These are phyloP conservation scores for Ictidomys tridecemlineatus DNA, from an alignment of 2,113 vertebrate species.

Conservation along the genomic window DNA sequence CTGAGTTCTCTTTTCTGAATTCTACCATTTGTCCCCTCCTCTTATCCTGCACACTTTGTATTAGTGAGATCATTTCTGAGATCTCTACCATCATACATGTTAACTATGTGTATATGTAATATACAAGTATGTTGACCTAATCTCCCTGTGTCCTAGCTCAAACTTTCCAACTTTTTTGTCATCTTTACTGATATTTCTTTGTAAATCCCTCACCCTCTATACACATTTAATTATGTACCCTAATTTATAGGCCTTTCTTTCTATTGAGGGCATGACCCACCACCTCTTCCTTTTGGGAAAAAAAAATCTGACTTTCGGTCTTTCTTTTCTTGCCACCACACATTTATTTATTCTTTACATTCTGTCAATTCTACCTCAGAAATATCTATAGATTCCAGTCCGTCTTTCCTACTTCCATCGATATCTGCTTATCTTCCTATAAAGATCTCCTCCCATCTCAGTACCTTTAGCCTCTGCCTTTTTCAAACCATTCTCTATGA, in stretches of 20 bases:
- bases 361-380: background rate
- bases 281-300: background rate
- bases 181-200: background rate
- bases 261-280: background rate
- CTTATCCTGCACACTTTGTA: background rate
- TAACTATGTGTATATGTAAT: background rate
- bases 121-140: too few relatives aligned
- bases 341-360: background rate
- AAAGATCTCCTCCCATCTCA: background rate
- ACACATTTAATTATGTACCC: background rate
- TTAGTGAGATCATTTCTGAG: background rate
- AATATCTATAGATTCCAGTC: background rate
- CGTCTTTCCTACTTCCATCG: background rate
- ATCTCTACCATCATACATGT: background rate
- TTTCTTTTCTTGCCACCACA: background rate
- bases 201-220: background rate
- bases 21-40: background rate
- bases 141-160: background rate
- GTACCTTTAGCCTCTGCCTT: background rate
- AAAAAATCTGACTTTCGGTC: background rate
- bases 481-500: background rate
- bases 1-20: background rate
- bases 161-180: background rate
- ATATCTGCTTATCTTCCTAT: background rate
- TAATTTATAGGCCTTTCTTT: background rate